Evolutionary conservation across 2,797 vertebrate genomes (phyloP).

Genomic region (Capromys pilorides): DNA sequence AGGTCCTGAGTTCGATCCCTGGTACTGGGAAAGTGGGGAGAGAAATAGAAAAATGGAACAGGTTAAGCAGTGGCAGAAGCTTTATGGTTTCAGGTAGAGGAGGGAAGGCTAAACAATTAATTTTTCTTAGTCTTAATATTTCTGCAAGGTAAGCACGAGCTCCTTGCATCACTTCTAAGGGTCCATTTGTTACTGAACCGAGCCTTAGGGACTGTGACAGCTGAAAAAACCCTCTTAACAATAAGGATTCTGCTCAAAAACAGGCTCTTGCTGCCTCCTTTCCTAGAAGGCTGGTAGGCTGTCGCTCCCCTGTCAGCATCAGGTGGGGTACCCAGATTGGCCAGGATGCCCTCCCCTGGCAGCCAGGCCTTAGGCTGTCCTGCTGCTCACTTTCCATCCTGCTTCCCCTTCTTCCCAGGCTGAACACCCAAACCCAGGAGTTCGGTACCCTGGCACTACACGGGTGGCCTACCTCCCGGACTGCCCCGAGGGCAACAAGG

Average conservation of each 20-base stretch:
- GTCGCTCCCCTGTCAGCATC: not conserved
- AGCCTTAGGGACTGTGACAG: constrained; percentile 24
- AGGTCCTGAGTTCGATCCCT: no score
- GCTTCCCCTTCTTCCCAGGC: constrained; percentile 84
- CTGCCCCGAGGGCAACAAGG: constrained; percentile 95
- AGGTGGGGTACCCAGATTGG: not conserved
- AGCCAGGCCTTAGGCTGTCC: not conserved
- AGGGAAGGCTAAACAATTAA: constrained; percentile 29
- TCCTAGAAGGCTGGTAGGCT: not conserved
- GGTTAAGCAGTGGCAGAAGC: not conserved
- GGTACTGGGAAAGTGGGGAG: no score
- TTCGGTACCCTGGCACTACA: constrained; percentile 95
- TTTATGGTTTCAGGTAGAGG: constrained; percentile 35
- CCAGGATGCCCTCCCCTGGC: not conserved
- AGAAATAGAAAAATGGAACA: not conserved
- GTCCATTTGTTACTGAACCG: constrained; percentile 25
- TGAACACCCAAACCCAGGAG: constrained; percentile 95
- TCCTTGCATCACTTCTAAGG: constrained; percentile 7
- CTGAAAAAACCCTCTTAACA: constrained; percentile 49
- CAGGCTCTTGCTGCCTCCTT: constrained; percentile 8
- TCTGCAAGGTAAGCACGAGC: constrained; percentile 45
- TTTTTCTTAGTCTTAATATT: constrained; percentile 28
- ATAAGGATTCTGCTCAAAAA: constrained; percentile 44
- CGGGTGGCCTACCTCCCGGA: constrained; percentile 97
- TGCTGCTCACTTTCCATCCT: constrained; percentile 51